These are phyloP conservation scores for Oasisia sp. DNA, from an alignment of 2,888 invertebrate species.

Conservation along the genomic window DNA sequence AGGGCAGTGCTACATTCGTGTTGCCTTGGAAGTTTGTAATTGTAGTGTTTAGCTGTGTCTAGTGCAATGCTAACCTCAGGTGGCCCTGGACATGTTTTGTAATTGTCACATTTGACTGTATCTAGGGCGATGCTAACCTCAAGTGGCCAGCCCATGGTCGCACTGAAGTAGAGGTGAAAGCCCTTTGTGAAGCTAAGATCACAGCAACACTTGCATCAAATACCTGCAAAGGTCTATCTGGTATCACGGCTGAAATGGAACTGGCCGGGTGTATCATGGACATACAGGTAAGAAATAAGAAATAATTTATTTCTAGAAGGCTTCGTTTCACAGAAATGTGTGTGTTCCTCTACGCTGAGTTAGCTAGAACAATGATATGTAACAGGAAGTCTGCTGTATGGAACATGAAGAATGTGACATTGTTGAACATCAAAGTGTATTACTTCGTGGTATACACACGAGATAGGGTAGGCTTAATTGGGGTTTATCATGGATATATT, in stretches of 20 bases:
- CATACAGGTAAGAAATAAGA: too few relatives aligned
- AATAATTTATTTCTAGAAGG: too few relatives aligned
- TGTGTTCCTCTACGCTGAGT: too few relatives aligned
- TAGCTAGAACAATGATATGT: too few relatives aligned
- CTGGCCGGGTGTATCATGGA: background rate
- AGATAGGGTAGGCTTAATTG: too few relatives aligned
- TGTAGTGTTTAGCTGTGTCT: background rate
- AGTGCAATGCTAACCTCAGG: background rate
- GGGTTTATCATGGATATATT: background rate
- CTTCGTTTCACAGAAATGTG: too few relatives aligned
- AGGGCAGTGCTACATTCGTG: background rate
- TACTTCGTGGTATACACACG: too few relatives aligned
- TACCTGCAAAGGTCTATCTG: background rate
- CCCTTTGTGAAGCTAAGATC: background rate
- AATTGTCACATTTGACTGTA: background rate
- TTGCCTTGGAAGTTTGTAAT: background rate
- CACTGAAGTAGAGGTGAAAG: background rate
- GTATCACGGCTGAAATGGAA: background rate
- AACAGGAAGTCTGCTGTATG: too few relatives aligned
- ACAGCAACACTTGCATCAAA: background rate
- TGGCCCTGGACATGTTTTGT: background rate
- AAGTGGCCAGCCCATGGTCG: background rate
- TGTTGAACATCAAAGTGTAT: too few relatives aligned
- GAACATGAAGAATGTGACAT: too few relatives aligned
- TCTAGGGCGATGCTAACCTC: background rate